A percentile compares a stretch with the other conserved stretches of the same genome.
phyloP scores from a whole-genome alignment of 2,113 vertebrate genomes.

The Copsychus sechellarum region DNA sequence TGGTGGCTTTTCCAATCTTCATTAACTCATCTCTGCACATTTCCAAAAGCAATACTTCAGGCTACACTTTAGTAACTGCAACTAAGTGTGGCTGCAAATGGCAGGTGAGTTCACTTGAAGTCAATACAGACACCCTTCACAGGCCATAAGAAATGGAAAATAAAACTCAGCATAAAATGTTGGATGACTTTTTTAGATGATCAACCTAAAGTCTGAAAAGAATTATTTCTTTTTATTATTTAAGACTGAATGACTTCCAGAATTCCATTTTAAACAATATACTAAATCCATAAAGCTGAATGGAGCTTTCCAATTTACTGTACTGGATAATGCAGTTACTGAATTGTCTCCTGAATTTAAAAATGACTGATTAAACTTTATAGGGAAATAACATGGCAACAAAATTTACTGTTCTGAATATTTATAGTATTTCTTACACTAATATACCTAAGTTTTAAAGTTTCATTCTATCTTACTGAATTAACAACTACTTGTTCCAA shows the following conservation, averaged over 20 bases:
- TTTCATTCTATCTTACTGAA: background rate
- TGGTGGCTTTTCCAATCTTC: background rate
- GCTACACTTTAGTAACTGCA: background rate
- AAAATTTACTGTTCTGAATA: background rate
- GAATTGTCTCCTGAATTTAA: background rate
- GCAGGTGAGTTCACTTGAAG: background rate
- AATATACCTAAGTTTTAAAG: background rate
- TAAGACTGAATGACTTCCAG: background rate
- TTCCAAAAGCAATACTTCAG: background rate
- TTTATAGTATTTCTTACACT: background rate
- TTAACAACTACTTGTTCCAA: background rate
- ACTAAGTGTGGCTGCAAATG: rapidly evolving
- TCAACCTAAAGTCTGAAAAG: background rate
- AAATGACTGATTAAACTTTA: background rate
- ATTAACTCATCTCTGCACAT: background rate
- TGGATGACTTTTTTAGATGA: background rate
- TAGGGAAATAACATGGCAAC: background rate
- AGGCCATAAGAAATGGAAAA: background rate
- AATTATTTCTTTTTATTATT: background rate
- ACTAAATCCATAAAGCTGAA: background rate
- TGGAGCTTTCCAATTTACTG: background rate
- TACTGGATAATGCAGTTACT: background rate
- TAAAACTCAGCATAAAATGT: background rate
- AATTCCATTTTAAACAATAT: background rate
- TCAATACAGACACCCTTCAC: background rate